Evolutionary conservation across 2,888 invertebrate species (phyloP), one percentile per base, ranked within the genome.

Genomic region (Argyresthia albistria): DNA sequence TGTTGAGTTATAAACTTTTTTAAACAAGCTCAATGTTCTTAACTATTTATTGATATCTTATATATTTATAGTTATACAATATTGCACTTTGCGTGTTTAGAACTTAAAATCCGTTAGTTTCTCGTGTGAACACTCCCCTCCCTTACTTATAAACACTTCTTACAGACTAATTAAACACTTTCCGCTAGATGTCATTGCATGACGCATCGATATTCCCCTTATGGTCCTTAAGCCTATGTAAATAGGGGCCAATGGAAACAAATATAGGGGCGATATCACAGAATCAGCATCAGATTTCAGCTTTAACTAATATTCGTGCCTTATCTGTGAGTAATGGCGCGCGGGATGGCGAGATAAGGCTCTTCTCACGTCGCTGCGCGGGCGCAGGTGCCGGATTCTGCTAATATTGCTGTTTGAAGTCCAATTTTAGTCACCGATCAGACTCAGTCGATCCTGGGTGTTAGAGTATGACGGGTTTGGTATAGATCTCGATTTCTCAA

Each of bases 251-350:
- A 50, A 4, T 25, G 25, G 25, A 35, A 12, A 35, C 12, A 16
- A 42, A 50, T 42, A 50, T 43, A 9, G 35, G 16, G 35, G 49
- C 15, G 6, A 25, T 51, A 45, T 51, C 45, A 14, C 10, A 4
- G 4, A 35, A 51, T 57, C 62, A 55, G 66, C 60, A 69, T 73
- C 67, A 65, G 70, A 70, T 73, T 67, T 64, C 62, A 58, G 47
- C 50, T 52, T 56, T 59, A 55, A 67, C 70, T 68, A 66, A 69
- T 67, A 68, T 67, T 72, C 72, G 72, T 72, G 73, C 72, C 60
- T 62, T 75, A 76, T 75, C 75, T 50, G 36, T 70, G 68, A 73
- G 60, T 72, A 71, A 75, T 74, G 73, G 75, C 65, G 63, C 55
- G 54, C 61, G 65, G 75, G 75, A 76, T 75, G 69, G 58, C 56